Percentiles rank a stretch among this genome's conserved stretches.
Conservation (phyloP, 2,797 vertebrate genomes). For the Podarcis siculus region DNA sequence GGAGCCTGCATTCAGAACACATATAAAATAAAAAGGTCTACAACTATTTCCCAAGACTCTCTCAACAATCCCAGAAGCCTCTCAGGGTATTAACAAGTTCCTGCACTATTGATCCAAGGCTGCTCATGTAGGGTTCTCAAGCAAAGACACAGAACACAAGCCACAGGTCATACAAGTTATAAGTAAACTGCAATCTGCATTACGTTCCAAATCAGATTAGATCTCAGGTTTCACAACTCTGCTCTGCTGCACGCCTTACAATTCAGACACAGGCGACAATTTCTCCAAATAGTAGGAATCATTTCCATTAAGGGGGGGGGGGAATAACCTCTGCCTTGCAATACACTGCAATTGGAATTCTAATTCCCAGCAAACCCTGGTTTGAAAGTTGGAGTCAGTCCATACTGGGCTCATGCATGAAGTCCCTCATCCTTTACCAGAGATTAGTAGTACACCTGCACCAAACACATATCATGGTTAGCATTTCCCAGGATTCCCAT, state of each 20-base stretch:
- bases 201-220: no score
- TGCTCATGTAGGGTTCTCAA: background rate
- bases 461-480: background rate
- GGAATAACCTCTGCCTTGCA: no score
- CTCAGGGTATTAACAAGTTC: constrained; percentile 19
- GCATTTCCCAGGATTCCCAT: background rate
- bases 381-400: background rate
- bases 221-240: background rate
- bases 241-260: constrained; percentile 1
- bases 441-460: background rate
- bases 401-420: background rate
- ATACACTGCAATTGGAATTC: background rate
- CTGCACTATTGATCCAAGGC: background rate
- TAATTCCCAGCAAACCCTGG: background rate
- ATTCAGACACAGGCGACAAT: background rate
- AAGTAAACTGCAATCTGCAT: background rate
- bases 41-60: constrained; percentile 3
- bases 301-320: background rate
- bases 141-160: background rate
- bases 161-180: background rate
- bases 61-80: constrained; percentile 19
- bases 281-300: background rate
- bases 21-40: background rate
- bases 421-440: background rate
- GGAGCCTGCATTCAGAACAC: background rate